Evolutionary conservation across 2,113 vertebrate species (phyloP), one percentile per base, ranked within the genome.

Genomic region (Melospiza georgiana): DNA sequence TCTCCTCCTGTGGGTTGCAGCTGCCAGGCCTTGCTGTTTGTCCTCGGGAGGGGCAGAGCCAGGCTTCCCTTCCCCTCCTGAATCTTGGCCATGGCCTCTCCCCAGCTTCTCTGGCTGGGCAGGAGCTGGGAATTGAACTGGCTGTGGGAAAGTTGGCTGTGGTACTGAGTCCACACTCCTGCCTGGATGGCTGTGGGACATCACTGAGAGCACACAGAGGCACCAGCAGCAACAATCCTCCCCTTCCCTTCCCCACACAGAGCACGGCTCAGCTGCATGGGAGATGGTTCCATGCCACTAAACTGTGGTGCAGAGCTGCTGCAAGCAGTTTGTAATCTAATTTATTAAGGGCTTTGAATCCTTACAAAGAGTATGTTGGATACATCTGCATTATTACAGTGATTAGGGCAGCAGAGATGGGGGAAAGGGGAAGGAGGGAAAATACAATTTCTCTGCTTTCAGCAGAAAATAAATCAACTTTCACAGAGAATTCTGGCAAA

Each of bases 391-490:
- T 71, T 93, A 65, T 67, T 41, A 12, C 37, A 22, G 24, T 87
- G 83, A 78, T 92, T 84, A 95, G 41, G 57, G 65, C 63, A 90
- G 49, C 12, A 7, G 30, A 78, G 76, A 43, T 48, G 35, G 35
- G 61, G 51, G 52, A 94, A 84, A 75, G 37, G 33, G 44, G 19
- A 89, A 92, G 35, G 35, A 88, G 41, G 37, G n/a, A 90, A 92
- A 96, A 92, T 21, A 65, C 28, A 74, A 78, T 93, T 97, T 91
- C 75, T 83, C 21, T 57, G 41, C 61, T 84, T 88, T 85, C 62
- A 89, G 90, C 65, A 84, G 89, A 93, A 95, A 96, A 96, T 90
- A 94, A 71, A 82, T 90, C 96, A 96, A 96, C 89, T 90, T 97
- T 95, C 28, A 41, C 63, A 78, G 72, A 78, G 84, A 89, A 80